A percentile compares a stretch with the other conserved stretches of the same genome.
Conservation (phyloP, 2,797 vertebrate genomes). For the Semotilus atromaculatus region DNA sequence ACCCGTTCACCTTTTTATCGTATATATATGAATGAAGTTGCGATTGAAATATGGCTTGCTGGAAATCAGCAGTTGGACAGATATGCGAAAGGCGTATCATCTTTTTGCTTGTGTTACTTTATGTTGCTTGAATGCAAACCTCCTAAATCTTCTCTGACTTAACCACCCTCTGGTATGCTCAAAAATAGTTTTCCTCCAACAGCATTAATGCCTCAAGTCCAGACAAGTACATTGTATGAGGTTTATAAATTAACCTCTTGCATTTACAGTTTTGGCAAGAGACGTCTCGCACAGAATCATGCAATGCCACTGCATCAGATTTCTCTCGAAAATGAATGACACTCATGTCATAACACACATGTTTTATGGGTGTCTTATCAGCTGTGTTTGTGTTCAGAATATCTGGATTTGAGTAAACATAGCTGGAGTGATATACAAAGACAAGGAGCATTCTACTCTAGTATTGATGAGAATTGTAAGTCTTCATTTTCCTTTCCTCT, state of each 20-base stretch:
- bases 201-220: constrained; percentile 74
- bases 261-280: constrained; percentile 69
- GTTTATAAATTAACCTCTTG: constrained; percentile 77
- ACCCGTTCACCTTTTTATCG: constrained; percentile 43
- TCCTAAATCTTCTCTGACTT: constrained; percentile 60
- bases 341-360: constrained; percentile 61
- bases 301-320: constrained; percentile 59
- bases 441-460: constrained; percentile 35
- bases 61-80: constrained; percentile 29
- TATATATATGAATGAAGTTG: constrained; percentile 13
- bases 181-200: constrained; percentile 68
- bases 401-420: constrained; percentile 61
- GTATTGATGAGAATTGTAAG: constrained; percentile 30
- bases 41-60: constrained; percentile 34
- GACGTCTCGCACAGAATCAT: constrained; percentile 58
- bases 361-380: constrained; percentile 65
- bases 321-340: constrained; percentile 57
- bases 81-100: constrained; percentile 43
- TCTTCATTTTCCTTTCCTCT: constrained; percentile 45
- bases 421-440: constrained; percentile 46
- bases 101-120: constrained; percentile 52
- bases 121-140: constrained; percentile 52
- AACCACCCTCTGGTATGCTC: constrained; percentile 68
- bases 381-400: constrained; percentile 58
- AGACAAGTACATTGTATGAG: constrained; percentile 72